Evolutionary conservation across 2,797 vertebrate species (phyloP), one percentile per base, ranked within the genome.

Genomic region (Micropoecilia bifurca): DNA sequence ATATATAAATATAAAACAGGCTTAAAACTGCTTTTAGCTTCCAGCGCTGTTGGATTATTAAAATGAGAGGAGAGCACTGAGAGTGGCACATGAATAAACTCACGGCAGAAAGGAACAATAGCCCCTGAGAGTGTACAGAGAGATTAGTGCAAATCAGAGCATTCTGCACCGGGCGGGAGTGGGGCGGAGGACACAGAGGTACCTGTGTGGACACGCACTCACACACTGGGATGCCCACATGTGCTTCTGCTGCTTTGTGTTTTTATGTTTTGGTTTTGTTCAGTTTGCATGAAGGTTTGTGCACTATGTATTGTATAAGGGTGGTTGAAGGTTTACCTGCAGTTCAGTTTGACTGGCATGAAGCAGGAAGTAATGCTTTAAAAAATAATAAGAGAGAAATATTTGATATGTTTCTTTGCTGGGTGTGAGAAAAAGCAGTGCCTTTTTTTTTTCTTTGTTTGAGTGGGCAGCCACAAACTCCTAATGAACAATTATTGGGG

Each of bases 61-160:
- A 92, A 93, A 95, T 88, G 89, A 94, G 92, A 90, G 80, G 87
- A 85, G 87, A 85, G 80, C 86, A 73, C 30, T 55, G 71, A 93
- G 91, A 94, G 92, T 94, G 94, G 92, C 94, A 94, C 91, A 91
- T 92, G 90, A 95, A 94, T 93, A 89, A 89, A 89, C 92, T 90
- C 80, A 75, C 83, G 83, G 89, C 85, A 78, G 86, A 92, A 82
- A 81, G 84, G 85, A 94, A 95, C 94, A 94, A 95, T 94, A 87
- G 89, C 90, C 80, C 84, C 25, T 22, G 88, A 88, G 87, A 90
- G 89, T 89, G 91, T 88, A 86, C 88, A 50, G 71, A 89, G 92
- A 94, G 93, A 95, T 95, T 94, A 94, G 92, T 79, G 81, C 83
- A 92, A 92, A 91, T 89, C 90, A 89, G 90, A 93, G 89, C 88